Percentiles rank a stretch among this genome's conserved stretches.
Conservation (phyloP, 2,888 invertebrate genomes). For the Hermaeophaga mercurialis region DNA sequence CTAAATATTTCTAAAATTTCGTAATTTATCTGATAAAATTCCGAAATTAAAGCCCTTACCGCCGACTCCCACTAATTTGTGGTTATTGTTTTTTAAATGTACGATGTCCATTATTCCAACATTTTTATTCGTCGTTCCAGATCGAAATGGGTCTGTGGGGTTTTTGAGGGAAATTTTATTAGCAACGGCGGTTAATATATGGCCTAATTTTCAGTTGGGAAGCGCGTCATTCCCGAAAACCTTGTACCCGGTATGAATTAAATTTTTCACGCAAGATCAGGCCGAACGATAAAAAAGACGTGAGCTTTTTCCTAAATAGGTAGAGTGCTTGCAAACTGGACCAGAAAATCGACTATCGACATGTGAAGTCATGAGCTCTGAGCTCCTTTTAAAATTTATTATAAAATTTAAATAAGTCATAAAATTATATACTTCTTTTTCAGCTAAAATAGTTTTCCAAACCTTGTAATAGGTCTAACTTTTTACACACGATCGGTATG, state of each 20-base stretch:
- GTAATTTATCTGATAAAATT: not conserved
- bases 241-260: conserved; percentile 26
- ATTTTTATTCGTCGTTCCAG: conserved; percentile 34
- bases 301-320: conserved; percentile 13
- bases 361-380: conserved; percentile 2
- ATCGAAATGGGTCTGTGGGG: conserved; percentile 33
- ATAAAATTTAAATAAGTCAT: too few species aligned
- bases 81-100: conserved; percentile 40
- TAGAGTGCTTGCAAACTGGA: conserved; percentile 11
- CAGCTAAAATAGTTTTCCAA: too few species aligned
- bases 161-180: conserved; percentile 36
- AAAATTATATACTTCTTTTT: too few species aligned
- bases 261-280: conserved; percentile 27
- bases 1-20: not conserved
- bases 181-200: conserved; percentile 36
- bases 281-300: conserved; percentile 17
- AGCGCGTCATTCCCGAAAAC: conserved; percentile 27
- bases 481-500: too few species aligned
- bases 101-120: conserved; percentile 39
- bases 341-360: conserved; percentile 8
- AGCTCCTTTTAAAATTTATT: too few species aligned
- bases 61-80: conserved; percentile 34
- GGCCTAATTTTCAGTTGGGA: conserved; percentile 34
- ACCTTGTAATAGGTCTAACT: too few species aligned
- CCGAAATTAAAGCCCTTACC: conserved; percentile 36